phyloP scores from a whole-genome alignment of 2,113 vertebrate genomes.

The Ornithorhynchus anatinus region DNA sequence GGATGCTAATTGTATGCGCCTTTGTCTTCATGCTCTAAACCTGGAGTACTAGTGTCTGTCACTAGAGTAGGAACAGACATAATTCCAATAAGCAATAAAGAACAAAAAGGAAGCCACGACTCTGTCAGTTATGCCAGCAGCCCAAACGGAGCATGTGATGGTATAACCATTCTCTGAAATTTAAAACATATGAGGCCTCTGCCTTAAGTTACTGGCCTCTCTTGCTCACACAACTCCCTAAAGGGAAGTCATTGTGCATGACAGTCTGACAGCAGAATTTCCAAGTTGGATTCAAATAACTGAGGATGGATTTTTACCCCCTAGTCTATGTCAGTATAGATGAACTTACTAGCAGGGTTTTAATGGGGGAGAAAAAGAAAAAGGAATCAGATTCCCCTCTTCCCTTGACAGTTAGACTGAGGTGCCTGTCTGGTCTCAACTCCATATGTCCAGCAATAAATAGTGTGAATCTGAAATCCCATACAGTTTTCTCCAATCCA shows the following conservation, averaged over 20 bases:
- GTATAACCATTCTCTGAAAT: not conserved
- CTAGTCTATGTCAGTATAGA: not conserved
- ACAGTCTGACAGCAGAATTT: too few species aligned
- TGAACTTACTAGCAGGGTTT: not conserved
- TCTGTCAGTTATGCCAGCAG: not conserved
- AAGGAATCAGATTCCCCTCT: not conserved
- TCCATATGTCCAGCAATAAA: not conserved
- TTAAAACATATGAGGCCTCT: fast-evolving
- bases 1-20: not conserved
- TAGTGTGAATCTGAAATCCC: not conserved
- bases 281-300: not conserved
- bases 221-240: too few species aligned
- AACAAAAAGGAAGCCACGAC: not conserved
- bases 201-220: not conserved
- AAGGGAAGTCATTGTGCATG: not conserved
- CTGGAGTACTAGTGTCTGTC: not conserved
- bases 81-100: not conserved
- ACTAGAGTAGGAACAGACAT: not conserved
- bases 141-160: fast-evolving
- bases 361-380: not conserved
- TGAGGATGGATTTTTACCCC: not conserved
- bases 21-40: conserved; percentile 3
- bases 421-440: too few species aligned
- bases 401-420: not conserved
- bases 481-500: not conserved